Evolutionary conservation across 1,140 invertebrate genomes (phyloP), one percentile per base, ranked within the genome.

Genomic region (Ceratina calcarata): DNA sequence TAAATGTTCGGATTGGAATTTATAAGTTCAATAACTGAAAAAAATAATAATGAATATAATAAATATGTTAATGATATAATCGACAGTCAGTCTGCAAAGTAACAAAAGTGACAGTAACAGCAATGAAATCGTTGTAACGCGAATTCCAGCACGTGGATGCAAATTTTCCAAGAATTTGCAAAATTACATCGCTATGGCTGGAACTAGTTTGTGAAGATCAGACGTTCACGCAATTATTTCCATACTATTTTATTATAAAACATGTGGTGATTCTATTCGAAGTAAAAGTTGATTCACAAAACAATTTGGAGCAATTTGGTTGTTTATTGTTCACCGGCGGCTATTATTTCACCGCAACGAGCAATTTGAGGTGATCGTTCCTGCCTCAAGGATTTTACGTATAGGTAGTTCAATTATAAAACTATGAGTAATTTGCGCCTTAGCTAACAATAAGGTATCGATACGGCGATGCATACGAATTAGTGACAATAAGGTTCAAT

Each of bases 271-370:
- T 24, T 61, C 22, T 22, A 0, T 16, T 45, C 20, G 20, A 7
- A 18, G 60, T 58, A 73, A 13, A 62, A 67, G 6, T 0, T 37
- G 3, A 49, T 37, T 77, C 55, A 77, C 3, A n/a, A 75, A 37
- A 69, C 24, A 61, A 68, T 58, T 76, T 22, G 24, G 64, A 27
- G 6, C 57, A 7, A 70, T 70, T 22, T 22, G 3, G 3, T 3
- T 55, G n/a, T 55, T 51, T 32, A 32, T 51, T 69, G 10, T 61
- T 51, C 18, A 0, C 2, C 16, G 13, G 2, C 15, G 16, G 13
- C 15, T 32, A 68, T 51, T 69, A 20, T 58, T 15, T 15, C 20
- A 60, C 8, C 0, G 3, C 3, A 15, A 20, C 22, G 10, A 3
- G 20, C 4, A 62, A 64, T 53, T 22, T 27, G 57, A 69, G 10